Base-by-base conservation (phyloP, 2,113 vertebrate species). In the Falcunculus frontatus region DNA sequence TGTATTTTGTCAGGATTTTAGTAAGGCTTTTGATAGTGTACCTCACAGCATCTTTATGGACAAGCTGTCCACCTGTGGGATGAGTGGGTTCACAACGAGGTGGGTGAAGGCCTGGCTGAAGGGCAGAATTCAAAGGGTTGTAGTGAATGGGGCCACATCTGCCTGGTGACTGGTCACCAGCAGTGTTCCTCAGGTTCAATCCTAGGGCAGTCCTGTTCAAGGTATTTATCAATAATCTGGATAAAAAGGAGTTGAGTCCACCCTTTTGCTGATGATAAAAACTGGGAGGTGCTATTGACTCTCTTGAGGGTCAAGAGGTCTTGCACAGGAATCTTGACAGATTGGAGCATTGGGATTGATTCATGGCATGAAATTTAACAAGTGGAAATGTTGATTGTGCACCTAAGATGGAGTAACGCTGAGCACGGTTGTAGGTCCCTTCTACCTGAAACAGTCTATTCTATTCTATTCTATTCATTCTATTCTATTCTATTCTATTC, bases 11-110 rank as follows among this genome's bases (percentile, higher is more conserved):
- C 41, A 55, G 44, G 25, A 39, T 70, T 75, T 80, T 35, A 70
- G 39, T 27, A 55, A 53, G 11, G 39, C 10, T 79, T 78, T 85
- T 76, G 26, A 29, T 64, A 47, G 9, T 47, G n/a, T 47, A 4
- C 30, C 69, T 64, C 26, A 8, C 50, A 90, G 32, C 15, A 72
- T 25, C 27, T 46, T 49, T 86, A 65, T 0, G 0, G 46, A 90
- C 57, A 53, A 47, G 7, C 6, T 81, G 22, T 59, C 23, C 57
- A 39, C 1, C 27, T 65, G 20, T 39, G 57, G 30, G 23, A 77
- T 47, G 15, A 60, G 22, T 0, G 0, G 7, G 26, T 42, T 86
- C 44, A 55, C 4, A 11, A 14, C 1, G 6, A 30, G n/a, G 30
- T 50, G 35, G 23, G 21, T 49, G 68, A 74, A 56, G 23, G 70